Conservation (phyloP, 2,888 invertebrate genomes). For the Nomada hirtipes region DNA sequence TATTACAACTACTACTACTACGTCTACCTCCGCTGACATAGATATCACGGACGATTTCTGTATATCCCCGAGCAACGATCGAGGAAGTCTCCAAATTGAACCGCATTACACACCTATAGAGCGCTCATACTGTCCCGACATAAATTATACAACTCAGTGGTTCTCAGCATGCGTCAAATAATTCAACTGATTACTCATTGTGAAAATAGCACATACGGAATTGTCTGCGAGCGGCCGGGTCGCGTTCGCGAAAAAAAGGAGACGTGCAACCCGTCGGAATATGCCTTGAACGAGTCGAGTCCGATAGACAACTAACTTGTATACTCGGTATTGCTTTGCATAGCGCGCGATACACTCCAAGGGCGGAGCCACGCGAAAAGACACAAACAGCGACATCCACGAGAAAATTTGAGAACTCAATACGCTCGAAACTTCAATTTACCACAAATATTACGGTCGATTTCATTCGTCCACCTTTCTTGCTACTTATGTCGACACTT, state of each 20-base stretch:
- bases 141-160: conserved; percentile 57
- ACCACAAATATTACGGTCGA: background rate
- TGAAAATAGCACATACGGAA: conserved; percentile 9
- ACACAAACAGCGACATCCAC: conserved; percentile 29
- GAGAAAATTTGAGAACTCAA: conserved; percentile 16
- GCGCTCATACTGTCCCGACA: conserved; percentile 48
- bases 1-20: conserved; percentile 8
- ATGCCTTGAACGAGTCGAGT: conserved; percentile 19
- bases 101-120: conserved; percentile 58
- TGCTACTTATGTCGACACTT: background rate
- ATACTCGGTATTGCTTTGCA: conserved; percentile 5
- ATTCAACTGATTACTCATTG: conserved; percentile 33
- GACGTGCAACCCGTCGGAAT: background rate
- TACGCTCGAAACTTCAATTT: background rate
- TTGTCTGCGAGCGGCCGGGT: background rate
- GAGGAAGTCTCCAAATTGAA: conserved; percentile 52
- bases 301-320: conserved; percentile 37
- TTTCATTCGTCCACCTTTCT: background rate
- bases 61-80: conserved; percentile 41
- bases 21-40: conserved; percentile 20
- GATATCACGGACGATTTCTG: conserved; percentile 40
- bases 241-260: conserved; percentile 17
- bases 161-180: conserved; percentile 38
- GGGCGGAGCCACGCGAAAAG: conserved; percentile 53
- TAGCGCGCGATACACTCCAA: conserved; percentile 46